A percentile compares a stretch with the other conserved stretches of the same genome.
phyloP scores from a whole-genome alignment of 2,888 invertebrate species.

The Synergus japonicus region DNA sequence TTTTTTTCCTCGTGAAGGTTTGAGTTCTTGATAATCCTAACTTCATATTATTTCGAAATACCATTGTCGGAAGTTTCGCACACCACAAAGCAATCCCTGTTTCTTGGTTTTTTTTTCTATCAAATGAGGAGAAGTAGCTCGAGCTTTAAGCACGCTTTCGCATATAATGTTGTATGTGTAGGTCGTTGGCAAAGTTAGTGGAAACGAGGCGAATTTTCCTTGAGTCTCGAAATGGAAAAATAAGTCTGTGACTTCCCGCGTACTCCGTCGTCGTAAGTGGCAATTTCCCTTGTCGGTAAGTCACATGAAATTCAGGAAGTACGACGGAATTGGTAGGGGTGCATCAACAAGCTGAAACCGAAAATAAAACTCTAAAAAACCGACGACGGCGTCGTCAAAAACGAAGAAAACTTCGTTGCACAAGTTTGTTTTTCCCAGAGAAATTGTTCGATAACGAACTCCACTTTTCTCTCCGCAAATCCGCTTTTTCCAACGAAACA shows the following conservation, averaged over 20 bases:
- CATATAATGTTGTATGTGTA: slow-evolving; percentile 1
- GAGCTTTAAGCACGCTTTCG: slow-evolving; percentile 9
- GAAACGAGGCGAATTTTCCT: slow-evolving; percentile 6
- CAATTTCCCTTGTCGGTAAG: slow-evolving; percentile 19
- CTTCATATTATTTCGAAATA: slow-evolving; percentile 1
- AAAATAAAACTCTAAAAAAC: slow-evolving; percentile 6
- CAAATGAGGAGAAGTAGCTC: slow-evolving; percentile 12
- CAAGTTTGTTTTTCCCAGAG: slow-evolving; percentile 4
- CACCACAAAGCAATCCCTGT: neutral
- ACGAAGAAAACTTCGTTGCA: neutral
- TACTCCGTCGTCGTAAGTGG: slow-evolving; percentile 12
- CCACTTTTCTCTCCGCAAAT: neutral
- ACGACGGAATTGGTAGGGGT: slow-evolving; percentile 12
- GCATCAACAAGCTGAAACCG: slow-evolving; percentile 15
- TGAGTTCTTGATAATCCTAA: neutral
- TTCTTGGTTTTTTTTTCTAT: neutral
- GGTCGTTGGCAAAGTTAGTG: slow-evolving; percentile 10
- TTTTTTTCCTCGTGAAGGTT: neutral
- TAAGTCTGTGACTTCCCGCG: slow-evolving; percentile 5
- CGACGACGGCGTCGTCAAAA: neutral
- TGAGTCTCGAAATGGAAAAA: slow-evolving; percentile 8
- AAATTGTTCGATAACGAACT: slow-evolving; percentile 5
- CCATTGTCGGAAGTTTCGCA: neutral
- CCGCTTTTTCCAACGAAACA: neutral
- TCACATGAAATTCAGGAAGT: slow-evolving; percentile 19